These are phyloP conservation scores for Emys orbicularis DNA, from an alignment of 2,797 vertebrate species.

Conservation along the genomic window DNA sequence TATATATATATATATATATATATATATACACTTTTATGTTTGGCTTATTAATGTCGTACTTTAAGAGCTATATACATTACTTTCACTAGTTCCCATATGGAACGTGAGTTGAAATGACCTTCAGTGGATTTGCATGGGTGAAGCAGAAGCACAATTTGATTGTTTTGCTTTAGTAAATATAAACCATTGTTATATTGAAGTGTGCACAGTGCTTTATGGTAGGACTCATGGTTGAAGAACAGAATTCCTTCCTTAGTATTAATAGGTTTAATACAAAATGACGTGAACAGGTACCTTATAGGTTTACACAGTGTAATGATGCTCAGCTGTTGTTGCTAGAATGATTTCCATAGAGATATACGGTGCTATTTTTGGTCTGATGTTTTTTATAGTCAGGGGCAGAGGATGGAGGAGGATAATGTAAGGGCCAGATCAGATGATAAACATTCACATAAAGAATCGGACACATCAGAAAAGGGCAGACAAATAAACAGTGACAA, in stretches of 20 bases:
- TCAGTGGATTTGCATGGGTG: background rate
- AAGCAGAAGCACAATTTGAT: background rate
- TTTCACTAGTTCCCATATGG: background rate
- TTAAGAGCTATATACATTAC: background rate
- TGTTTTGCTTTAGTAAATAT: background rate
- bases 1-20: too few relatives aligned
- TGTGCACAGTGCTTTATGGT: background rate
- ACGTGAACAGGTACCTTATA: rapidly evolving
- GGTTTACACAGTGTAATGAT: background rate
- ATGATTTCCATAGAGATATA: rapidly evolving
- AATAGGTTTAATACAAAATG: background rate
- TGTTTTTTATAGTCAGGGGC: background rate
- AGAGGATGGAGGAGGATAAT: too few relatives aligned
- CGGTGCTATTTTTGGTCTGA: background rate
- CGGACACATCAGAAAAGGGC: too few relatives aligned
- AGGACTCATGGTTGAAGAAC: background rate
- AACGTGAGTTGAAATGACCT: background rate
- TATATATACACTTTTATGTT: background rate
- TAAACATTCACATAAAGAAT: too few relatives aligned
- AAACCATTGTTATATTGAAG: background rate
- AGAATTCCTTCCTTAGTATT: background rate
- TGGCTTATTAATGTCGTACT: background rate
- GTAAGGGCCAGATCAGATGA: too few relatives aligned
- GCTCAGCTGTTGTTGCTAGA: background rate
- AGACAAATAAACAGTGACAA: too few relatives aligned